Evolutionary conservation across 1,140 invertebrate species (phyloP), one percentile per base, ranked within the genome.

Genomic region (Drosophila insularis): DNA sequence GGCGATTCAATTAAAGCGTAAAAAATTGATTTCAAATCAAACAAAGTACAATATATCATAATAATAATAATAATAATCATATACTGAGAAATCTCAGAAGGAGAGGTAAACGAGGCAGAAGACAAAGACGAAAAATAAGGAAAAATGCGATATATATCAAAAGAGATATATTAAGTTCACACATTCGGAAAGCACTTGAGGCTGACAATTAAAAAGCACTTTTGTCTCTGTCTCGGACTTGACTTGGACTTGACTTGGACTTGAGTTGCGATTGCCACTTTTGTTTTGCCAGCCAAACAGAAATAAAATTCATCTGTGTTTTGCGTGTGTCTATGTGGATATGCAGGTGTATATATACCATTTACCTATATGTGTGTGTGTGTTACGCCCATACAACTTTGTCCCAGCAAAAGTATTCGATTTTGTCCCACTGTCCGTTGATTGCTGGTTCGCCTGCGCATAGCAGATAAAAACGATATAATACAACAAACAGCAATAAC

Each of bases 161-260:
- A 72, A 77, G 70, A 73, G 80, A 87, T 87, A 80, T 87, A 87
- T 87, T 84, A 87, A 87, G 84, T 87, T 87, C 84, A 81, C 84
- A 87, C 84, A 87, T 87, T 87, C 70, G 63, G 82, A 82, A 75
- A 82, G 79, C 84, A 87, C 84, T 87, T 80, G 77, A 78, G 71
- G 84, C 84, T 89, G 84, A 87, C 84, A 89, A 87, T 87, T 87
- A 87, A 87, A 87, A 80, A 87, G 81, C 80, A 87, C 84, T 87
- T 75, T 75, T 65, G 71, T 68, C 73, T 43, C 50, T 54, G 43
- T 50, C 43, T 64, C 31, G 27, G 21, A 62, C 40, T 31, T 46
- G 56, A 65, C 54, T 71, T 62, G 63, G 63, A 40, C 27, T 65
- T 23, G 70, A 67, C 46, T 67, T 62, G 61, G 71, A 74, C 72